Base-by-base conservation (phyloP, 2,797 vertebrate genomes). In the Ptychadena robeensis region DNA sequence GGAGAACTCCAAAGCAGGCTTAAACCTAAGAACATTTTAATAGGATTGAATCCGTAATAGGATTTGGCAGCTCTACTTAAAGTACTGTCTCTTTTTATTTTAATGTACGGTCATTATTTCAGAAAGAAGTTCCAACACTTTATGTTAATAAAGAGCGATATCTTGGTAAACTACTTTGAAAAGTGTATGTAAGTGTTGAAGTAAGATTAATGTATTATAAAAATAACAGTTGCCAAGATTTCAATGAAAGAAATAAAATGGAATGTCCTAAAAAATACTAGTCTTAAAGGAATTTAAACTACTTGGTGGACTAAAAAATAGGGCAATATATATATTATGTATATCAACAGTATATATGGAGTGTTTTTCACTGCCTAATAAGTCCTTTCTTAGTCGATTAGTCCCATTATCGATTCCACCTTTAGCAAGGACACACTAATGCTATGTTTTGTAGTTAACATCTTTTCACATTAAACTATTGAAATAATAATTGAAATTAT, bases 1-100 rank as follows among this genome's bases (percentile, higher is more conserved):
- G 92, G 91, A 93, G 92, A 94, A 92, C 92, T 93, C 92, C 93
- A 95, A 94, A 94, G 93, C 91, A 93, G 91, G 93, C 92, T 94
- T 95, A 94, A 94, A 94, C 91, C 92, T 94, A 90, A 92, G 93
- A 92, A 93, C 88, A 90, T 93, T 94, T 95, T 94, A 95, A 95
- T 94, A 94, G 93, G 94, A 95, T 95, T 95, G 93, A 92, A 93
- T 93, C 90, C 92, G 91, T 95, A 95, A 95, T 95, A 92, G 93
- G 93, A 95, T 95, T 95, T 94, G 91, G 93, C 90, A 92, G 92
- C 90, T 91, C 92, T 91, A 90, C 85, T 85, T 87, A 93, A 94
- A 92, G 91, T 90, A 87, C 88, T 89, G 86, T 87, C 85, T 87
- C 68, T 87, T 85, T 78, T 79, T 76, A 74, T 87, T 80, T 88